Conservation (phyloP, 2,888 invertebrate genomes). For the Trissolcus japonicus region DNA sequence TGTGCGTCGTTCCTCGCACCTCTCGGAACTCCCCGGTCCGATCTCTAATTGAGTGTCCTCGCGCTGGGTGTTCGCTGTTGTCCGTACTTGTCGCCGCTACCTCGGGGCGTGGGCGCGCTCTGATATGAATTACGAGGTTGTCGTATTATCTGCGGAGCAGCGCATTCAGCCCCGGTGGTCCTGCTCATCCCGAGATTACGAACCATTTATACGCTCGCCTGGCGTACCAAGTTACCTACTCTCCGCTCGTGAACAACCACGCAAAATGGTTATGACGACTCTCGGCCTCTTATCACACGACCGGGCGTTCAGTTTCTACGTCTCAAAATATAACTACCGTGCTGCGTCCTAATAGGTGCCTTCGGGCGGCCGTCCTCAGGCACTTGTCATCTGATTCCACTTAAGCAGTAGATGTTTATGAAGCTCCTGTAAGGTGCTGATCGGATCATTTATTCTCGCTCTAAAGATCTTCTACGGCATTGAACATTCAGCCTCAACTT, state of each 20-base stretch:
- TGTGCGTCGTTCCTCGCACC: neutral
- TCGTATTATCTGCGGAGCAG: constrained; percentile 70
- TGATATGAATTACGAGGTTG: constrained; percentile 76
- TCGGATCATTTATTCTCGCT: too few species aligned
- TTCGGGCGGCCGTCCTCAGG: too few species aligned
- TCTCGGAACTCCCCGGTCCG: constrained; percentile 23
- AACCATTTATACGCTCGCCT: constrained; percentile 53
- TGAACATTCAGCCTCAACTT: too few species aligned
- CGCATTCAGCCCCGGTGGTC: constrained; percentile 68
- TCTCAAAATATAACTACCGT: too few species aligned
- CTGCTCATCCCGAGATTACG: constrained; percentile 56
- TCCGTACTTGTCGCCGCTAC: constrained; percentile 74
- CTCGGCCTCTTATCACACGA: too few species aligned
- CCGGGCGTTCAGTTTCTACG: too few species aligned
- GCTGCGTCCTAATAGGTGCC: too few species aligned
- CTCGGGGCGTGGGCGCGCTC: constrained; percentile 73
- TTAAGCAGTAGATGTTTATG: too few species aligned
- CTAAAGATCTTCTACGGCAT: too few species aligned
- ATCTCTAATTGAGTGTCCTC: constrained; percentile 75
- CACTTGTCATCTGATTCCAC: too few species aligned
- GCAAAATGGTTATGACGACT: constrained; percentile 37
- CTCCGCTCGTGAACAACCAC: constrained; percentile 38
- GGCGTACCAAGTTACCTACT: constrained; percentile 51
- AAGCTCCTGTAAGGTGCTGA: too few species aligned
- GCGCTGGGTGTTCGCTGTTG: constrained; percentile 75